phyloP scores from a whole-genome alignment of 1,140 invertebrate genomes.

The Radopholus similis region DNA sequence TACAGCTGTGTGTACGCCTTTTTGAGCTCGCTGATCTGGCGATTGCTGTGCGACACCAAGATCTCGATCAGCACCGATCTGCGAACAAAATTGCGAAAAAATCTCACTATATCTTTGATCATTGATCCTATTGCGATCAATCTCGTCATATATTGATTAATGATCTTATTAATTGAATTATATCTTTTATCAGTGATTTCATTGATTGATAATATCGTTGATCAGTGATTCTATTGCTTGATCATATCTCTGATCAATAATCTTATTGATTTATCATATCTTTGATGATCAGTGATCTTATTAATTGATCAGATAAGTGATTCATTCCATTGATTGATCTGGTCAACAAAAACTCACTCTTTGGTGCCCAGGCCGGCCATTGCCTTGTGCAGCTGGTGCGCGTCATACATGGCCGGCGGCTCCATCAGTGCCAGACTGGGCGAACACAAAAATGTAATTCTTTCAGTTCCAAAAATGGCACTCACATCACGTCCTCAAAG shows the following conservation, averaged over 20 bases:
- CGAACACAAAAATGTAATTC: slow-evolving; percentile 82
- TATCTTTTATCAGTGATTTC: too few species aligned
- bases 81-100: slow-evolving; percentile 63
- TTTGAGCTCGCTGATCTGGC: slow-evolving; percentile 62
- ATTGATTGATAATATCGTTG: too few species aligned
- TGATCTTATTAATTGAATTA: too few species aligned
- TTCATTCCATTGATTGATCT: too few species aligned
- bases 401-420: slow-evolving; percentile 79
- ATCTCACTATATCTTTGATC: slow-evolving; percentile 64
- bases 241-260: too few species aligned
- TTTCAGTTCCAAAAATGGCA: slow-evolving; percentile 80
- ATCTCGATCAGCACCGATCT: slow-evolving; percentile 63
- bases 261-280: too few species aligned
- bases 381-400: slow-evolving; percentile 74
- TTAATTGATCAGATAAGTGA: too few species aligned
- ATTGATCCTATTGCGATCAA: slow-evolving; percentile 63
- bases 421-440: slow-evolving; percentile 79
- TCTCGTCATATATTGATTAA: slow-evolving; percentile 59
- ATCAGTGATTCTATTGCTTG: too few species aligned
- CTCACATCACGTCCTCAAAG: slow-evolving; percentile 75
- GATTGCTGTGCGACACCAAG: slow-evolving; percentile 63
- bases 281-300: too few species aligned
- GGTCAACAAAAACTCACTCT: slow-evolving; percentile 73
- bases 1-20: slow-evolving; percentile 70
- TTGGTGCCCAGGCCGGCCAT: slow-evolving; percentile 67